Evolutionary conservation across 2,797 vertebrate genomes (phyloP), one percentile per base, ranked within the genome.

Genomic region (Denticeps clupeoides): DNA sequence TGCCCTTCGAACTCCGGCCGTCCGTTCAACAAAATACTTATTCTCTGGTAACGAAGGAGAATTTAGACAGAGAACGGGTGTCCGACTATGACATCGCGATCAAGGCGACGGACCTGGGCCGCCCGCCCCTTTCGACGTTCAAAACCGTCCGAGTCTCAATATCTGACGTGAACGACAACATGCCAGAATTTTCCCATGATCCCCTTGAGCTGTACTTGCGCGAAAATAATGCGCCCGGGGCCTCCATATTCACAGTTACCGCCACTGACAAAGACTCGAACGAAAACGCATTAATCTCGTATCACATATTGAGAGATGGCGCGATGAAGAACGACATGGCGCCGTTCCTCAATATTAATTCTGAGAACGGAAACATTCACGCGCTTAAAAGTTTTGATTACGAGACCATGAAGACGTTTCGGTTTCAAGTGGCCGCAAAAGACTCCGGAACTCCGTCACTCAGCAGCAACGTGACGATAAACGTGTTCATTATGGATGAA

Each of bases 151-250:
- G 33, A 13, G 49, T 84, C 13, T 56, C 74, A 9, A 62, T 84
- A 13, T 76, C 71, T 35, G 80, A 82, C 59, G 55, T 82, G 3
- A 84, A 84, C 47, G 80, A 84, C 0, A 82, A 84, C 52, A 58
- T 0, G 2, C 82, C 82, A 33, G 13, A 51, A 1, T 82, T 82
- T 53, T 46, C 48, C 1, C 51, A 74, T 2, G 75, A 63, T 43
- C 74, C 76, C 2, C 41, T 69, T 13, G 65, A 73, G 22, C 53
- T 82, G 1, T 82, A 82, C 47, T 38, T 84, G 21, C 38, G 47
- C 10, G 83, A 84, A 65, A 85, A 84, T 42, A 85, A 81, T 21
- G 1, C 10, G 1, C 64, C 72, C 0, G 78, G 80, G 0, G 28
- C 26, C 1, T 23, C 25, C 0, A 72, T 82, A 54, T 63, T 68